These are phyloP conservation scores for Halisarca cf. caerulea DNA, from an alignment of 37 sponge, comb jelly and placozoan species.

Conservation along the genomic window DNA sequence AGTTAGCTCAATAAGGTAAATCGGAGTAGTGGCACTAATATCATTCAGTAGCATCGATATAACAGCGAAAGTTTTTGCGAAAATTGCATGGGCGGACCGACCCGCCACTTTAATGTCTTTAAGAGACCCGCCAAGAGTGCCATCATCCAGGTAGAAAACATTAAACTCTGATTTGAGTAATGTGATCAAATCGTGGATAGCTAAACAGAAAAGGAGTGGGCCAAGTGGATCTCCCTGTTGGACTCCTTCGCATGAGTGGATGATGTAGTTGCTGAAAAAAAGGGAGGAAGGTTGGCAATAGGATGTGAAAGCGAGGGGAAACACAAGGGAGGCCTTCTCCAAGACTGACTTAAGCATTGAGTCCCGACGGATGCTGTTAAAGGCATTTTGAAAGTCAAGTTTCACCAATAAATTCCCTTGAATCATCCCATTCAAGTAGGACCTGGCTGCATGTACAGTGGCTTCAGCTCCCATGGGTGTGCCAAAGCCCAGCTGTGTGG, in stretches of 20 bases:
- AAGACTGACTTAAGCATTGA: not conserved
- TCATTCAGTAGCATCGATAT: too few relatives aligned
- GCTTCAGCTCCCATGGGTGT: not conserved
- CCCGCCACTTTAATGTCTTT: too few relatives aligned
- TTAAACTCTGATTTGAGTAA: not conserved
- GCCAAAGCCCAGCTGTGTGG: slow-evolving; percentile 14
- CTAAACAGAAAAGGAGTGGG: not conserved
- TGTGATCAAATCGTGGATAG: not conserved
- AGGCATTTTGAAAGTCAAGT: slow-evolving; percentile 14
- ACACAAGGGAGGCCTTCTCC: not conserved
- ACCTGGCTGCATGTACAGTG: not conserved
- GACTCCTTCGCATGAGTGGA: not conserved
- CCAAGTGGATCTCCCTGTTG: slow-evolving; percentile 20
- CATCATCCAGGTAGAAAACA: slow-evolving; percentile 15
- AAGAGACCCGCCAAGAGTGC: not conserved
- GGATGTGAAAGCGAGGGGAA: not conserved
- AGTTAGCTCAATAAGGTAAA: too few relatives aligned
- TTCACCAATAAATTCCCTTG: not conserved
- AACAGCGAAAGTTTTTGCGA: too few relatives aligned
- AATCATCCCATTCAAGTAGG: not conserved
- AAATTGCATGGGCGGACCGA: too few relatives aligned
- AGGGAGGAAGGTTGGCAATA: not conserved
- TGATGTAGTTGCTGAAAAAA: not conserved
- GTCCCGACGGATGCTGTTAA: slow-evolving; percentile 15
- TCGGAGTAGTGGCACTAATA: too few relatives aligned